Evolutionary conservation across 2,797 vertebrate species (phyloP).

Genomic region (Gobionotothen gibberifrons): DNA sequence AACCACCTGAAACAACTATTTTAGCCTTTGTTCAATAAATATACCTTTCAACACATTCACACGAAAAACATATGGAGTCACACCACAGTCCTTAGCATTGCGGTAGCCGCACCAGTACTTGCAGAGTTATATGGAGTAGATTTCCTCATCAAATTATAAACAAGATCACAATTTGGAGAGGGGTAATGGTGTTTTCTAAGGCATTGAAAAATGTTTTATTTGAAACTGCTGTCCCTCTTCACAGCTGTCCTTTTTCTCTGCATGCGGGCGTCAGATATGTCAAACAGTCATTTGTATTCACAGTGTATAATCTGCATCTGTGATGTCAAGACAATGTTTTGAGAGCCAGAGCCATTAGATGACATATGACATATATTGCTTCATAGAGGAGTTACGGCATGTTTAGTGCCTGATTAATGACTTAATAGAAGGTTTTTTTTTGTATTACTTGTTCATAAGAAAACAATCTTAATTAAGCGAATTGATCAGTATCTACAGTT

Average conservation of each 20-base stretch:
- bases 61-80: constrained; percentile 46
- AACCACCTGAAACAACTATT: constrained; percentile 97
- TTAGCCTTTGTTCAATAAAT: constrained; percentile 91
- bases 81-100: constrained; percentile 31
- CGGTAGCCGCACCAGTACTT: constrained; percentile 51
- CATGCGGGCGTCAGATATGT: constrained; percentile 27
- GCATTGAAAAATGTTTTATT: constrained; percentile 30
- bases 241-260: not conserved
- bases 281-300: constrained; percentile 24
- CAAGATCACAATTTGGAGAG: constrained; percentile 27
- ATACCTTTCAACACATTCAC: constrained; percentile 91
- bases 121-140: not conserved
- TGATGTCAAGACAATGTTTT: constrained; percentile 18
- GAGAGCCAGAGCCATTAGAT: not conserved
- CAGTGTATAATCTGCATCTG: constrained; percentile 1
- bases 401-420: constrained; percentile 8
- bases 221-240: constrained; percentile 17
- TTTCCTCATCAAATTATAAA: constrained; percentile 48
- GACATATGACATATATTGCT: constrained; percentile 4
- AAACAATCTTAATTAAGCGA: constrained; percentile 12
- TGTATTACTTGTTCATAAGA: not conserved
- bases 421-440: not conserved
- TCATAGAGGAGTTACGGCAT: not conserved
- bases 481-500: constrained; percentile 35
- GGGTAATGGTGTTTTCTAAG: constrained; percentile 3